phyloP scores from a whole-genome alignment of 1,140 invertebrate species.

The Ostrea edulis region DNA sequence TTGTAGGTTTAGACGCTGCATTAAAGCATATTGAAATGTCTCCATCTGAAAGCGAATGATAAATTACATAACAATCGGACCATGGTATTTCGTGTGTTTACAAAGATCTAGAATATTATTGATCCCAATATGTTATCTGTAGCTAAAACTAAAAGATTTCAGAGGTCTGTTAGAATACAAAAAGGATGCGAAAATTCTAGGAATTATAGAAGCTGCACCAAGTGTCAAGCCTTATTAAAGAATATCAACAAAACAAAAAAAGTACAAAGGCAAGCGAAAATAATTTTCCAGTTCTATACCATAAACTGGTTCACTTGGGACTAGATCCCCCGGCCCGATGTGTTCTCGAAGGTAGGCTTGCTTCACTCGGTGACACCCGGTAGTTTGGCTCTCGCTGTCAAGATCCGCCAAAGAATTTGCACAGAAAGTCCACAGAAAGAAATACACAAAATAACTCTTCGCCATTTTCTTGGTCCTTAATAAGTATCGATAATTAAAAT shows the following conservation, averaged over 20 bases:
- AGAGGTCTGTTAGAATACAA: background rate
- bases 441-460: slow-evolving; percentile 38
- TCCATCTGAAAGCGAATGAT: slow-evolving; percentile 56
- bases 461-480: slow-evolving; percentile 39
- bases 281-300: slow-evolving; percentile 39
- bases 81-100: background rate
- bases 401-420: slow-evolving; percentile 23
- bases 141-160: background rate
- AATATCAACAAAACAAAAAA: background rate
- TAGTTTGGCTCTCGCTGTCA: background rate
- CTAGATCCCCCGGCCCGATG: slow-evolving; percentile 46
- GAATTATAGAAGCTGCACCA: no score
- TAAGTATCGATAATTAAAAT: background rate
- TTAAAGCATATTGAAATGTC: slow-evolving; percentile 59
- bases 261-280: background rate
- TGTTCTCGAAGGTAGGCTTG: slow-evolving; percentile 52
- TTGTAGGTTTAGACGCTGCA: slow-evolving; percentile 44
- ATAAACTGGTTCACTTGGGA: slow-evolving; percentile 50
- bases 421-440: slow-evolving; percentile 47
- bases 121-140: background rate
- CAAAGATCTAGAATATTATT: background rate
- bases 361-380: slow-evolving; percentile 50
- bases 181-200: background rate
- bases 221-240: background rate
- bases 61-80: background rate